Conservation (phyloP, 2,113 vertebrate species). For the Andinoacara biseriatus region DNA sequence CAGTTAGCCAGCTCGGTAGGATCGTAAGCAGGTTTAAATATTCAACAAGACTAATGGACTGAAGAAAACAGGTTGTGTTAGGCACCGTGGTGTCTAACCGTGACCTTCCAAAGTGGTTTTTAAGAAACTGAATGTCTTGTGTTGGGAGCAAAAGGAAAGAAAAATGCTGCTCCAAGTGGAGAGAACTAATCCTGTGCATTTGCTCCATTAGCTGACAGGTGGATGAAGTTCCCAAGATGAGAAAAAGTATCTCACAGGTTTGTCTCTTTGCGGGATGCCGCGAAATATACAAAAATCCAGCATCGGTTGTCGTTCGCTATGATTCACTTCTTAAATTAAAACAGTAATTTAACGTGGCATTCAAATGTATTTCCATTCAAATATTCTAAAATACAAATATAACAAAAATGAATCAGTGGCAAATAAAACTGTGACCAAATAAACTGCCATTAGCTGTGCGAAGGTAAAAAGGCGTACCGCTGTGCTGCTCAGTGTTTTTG, state of each 20-base stretch:
- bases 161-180: not conserved
- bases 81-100: not conserved
- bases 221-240: not conserved
- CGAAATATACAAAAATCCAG: not conserved
- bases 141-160: not conserved
- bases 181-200: not conserved
- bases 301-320: not conserved
- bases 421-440: not conserved
- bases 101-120: not conserved
- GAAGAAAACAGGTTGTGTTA: too few relatives aligned
- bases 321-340: not conserved
- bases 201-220: not conserved
- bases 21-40: too few relatives aligned
- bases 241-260: not conserved
- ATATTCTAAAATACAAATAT: not conserved
- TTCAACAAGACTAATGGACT: too few relatives aligned
- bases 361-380: not conserved
- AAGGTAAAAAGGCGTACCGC: not conserved
- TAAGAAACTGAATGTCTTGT: not conserved
- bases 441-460: rapidly evolving
- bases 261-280: not conserved
- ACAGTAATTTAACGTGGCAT: not conserved
- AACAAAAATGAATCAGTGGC: not conserved
- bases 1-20: too few relatives aligned
- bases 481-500: not conserved